Conservation (phyloP, 1,140 invertebrate species). For the Cephus cinctus region DNA sequence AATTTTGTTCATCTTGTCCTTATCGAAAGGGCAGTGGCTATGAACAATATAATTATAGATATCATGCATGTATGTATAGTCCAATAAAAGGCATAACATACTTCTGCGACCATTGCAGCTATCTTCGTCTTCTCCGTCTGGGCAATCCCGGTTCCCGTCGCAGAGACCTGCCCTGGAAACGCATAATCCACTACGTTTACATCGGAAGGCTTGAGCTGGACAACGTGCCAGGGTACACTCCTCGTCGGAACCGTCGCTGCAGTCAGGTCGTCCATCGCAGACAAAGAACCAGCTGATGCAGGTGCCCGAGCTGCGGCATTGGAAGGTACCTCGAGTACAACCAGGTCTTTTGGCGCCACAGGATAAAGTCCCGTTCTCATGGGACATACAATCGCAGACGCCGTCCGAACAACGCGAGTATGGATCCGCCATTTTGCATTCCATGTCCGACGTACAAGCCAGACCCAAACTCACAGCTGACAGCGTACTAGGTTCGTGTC, state of each 20-base stretch:
- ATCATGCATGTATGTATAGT: no score
- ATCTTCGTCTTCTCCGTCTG: constrained; percentile 76
- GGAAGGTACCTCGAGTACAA: constrained; percentile 79
- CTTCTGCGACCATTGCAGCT: constrained; percentile 65
- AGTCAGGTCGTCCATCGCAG: constrained; percentile 89
- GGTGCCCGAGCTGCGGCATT: constrained; percentile 76
- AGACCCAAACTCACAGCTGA: constrained; percentile 75
- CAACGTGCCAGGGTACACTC: constrained; percentile 60
- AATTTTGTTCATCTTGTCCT: constrained; percentile 15
- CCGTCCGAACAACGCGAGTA: constrained; percentile 74
- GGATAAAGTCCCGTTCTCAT: constrained; percentile 49
- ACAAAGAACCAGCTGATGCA: constrained; percentile 92
- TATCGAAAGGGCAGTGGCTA: no score
- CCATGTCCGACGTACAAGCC: constrained; percentile 69
- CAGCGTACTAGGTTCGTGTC: constrained; percentile 54
- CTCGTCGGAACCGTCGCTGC: constrained; percentile 82
- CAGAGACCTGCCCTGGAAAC: constrained; percentile 74
- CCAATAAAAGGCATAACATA: constrained; percentile 38
- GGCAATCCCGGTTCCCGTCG: constrained; percentile 76
- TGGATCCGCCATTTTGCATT: constrained; percentile 78
- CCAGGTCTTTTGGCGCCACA: constrained; percentile 74
- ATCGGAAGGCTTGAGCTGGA: constrained; percentile 66
- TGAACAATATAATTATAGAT: no score
- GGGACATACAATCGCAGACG: constrained; percentile 72
- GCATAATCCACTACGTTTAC: constrained; percentile 66